These are phyloP conservation scores for Chrysoperla carnea DNA, from an alignment of 1,140 invertebrate genomes.

Conservation along the genomic window DNA sequence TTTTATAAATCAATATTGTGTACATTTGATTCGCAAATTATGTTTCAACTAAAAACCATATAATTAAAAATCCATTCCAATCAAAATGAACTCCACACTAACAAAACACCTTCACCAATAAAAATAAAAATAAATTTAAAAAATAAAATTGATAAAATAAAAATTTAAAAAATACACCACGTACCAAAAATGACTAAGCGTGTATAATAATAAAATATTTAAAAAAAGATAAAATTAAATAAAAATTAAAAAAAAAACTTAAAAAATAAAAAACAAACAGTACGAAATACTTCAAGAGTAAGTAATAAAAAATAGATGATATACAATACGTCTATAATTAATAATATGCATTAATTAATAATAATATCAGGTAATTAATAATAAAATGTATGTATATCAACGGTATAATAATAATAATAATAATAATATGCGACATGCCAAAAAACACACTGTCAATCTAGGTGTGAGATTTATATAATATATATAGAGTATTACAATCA, in stretches of 20 bases:
- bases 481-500: background rate
- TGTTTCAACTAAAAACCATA: no score
- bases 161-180: background rate
- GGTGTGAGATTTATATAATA: background rate
- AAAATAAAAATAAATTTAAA: background rate
- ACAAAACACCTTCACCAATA: background rate
- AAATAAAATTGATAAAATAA: background rate
- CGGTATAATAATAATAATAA: background rate
- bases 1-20: no score
- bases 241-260: no score
- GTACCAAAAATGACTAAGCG: background rate
- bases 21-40: no score
- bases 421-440: background rate
- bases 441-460: background rate
- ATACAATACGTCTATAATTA: background rate
- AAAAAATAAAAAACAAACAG: background rate
- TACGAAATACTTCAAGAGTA: background rate
- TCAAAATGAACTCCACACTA: background rate
- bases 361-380: background rate
- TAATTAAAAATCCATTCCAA: no score
- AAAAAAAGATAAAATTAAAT: no score
- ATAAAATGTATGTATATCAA: background rate
- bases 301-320: background rate
- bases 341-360: background rate
- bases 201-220: background rate